Conservation (phyloP, 2,888 invertebrate genomes). For the Prosopocoilus inquinatus region DNA sequence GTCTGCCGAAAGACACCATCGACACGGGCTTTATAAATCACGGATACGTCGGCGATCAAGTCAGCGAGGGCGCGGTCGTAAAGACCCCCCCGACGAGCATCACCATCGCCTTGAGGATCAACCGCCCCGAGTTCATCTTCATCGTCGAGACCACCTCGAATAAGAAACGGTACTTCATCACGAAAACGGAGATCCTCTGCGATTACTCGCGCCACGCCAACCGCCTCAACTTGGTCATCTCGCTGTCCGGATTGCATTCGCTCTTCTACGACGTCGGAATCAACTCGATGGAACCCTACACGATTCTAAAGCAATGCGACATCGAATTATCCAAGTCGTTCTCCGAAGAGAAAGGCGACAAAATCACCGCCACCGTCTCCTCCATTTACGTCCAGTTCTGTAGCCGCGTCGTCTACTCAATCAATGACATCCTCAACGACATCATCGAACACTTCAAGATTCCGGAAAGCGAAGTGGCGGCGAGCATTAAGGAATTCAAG, state of each 20-base stretch:
- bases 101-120: constrained; percentile 69
- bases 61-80: constrained; percentile 28
- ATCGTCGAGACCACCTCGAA: constrained; percentile 65
- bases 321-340: constrained; percentile 65
- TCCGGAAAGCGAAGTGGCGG: constrained; percentile 36
- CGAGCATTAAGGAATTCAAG: constrained; percentile 8
- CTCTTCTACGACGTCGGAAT: constrained; percentile 44
- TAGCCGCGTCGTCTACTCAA: constrained; percentile 69
- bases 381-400: constrained; percentile 71
- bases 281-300: constrained; percentile 52
- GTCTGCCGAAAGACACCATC: constrained; percentile 55
- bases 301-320: constrained; percentile 68
- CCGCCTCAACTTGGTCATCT: constrained; percentile 62
- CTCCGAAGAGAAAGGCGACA: constrained; percentile 65
- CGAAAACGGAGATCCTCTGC: constrained; percentile 67
- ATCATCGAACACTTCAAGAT: constrained; percentile 49
- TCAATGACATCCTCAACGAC: constrained; percentile 57
- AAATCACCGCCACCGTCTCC: constrained; percentile 64
- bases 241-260: constrained; percentile 60
- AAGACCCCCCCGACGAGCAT: constrained; percentile 49
- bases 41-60: constrained; percentile 66
- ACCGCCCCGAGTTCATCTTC: constrained; percentile 75
- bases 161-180: constrained; percentile 54
- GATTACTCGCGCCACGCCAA: constrained; percentile 69
- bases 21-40: constrained; percentile 71